phyloP scores from a whole-genome alignment of 1,140 invertebrate species.

The Panulirus ornatus region DNA sequence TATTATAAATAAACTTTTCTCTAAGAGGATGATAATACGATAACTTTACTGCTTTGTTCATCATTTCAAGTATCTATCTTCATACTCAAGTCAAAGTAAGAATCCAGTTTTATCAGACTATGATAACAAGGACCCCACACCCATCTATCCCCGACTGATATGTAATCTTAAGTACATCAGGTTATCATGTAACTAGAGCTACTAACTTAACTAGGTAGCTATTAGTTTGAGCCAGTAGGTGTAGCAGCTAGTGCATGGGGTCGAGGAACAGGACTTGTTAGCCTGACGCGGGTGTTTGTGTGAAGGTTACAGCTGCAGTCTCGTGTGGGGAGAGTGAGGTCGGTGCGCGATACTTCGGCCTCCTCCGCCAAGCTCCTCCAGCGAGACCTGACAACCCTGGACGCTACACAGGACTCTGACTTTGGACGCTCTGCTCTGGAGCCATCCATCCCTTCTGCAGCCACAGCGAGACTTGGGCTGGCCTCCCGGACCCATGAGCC shows the following conservation, averaged over 20 bases:
- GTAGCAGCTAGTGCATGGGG: slow-evolving; percentile 13
- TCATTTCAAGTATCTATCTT: no score
- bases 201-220: no score
- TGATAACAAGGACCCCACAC: no score
- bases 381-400: slow-evolving; percentile 51
- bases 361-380: not conserved
- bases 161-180: no score
- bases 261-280: not conserved
- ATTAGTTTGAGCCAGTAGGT: no score
- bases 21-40: no score
- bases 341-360: slow-evolving; percentile 26
- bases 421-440: slow-evolving; percentile 27
- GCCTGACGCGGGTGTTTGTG: slow-evolving; percentile 46
- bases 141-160: no score
- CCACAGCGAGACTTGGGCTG: slow-evolving; percentile 25
- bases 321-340: slow-evolving; percentile 18
- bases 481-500: not conserved
- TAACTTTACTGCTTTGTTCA: no score
- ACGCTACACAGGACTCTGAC: slow-evolving; percentile 58
- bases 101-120: no score
- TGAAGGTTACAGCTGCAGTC: slow-evolving; percentile 44
- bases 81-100: no score
- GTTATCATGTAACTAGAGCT: no score
- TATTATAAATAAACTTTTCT: no score
- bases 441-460: slow-evolving; percentile 12